Conservation (phyloP, 2,797 vertebrate species). For the Gorsachius magnificus region DNA sequence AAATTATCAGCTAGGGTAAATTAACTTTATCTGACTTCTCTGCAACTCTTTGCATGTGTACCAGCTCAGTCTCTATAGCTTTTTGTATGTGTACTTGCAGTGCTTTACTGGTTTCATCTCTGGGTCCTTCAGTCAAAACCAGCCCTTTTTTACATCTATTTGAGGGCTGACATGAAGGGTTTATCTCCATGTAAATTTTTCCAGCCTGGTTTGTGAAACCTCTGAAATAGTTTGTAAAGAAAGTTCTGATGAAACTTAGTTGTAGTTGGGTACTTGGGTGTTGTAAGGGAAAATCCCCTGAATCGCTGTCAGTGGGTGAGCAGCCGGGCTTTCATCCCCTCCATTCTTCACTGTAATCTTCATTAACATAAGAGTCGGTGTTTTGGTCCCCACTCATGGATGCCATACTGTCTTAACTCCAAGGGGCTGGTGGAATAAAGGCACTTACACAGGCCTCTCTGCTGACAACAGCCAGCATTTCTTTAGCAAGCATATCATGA, state of each 20-base stretch:
- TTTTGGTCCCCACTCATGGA: constrained; percentile 6
- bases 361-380: constrained; percentile 42
- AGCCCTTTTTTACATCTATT: background rate
- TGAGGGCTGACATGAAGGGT: background rate
- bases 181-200: background rate
- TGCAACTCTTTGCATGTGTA: background rate
- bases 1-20: background rate
- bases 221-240: background rate
- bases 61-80: background rate
- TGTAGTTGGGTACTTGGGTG: background rate
- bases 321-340: background rate
- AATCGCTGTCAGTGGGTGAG: background rate
- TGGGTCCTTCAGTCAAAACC: background rate
- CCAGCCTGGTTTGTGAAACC: background rate
- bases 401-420: constrained; percentile 1
- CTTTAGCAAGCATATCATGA: background rate
- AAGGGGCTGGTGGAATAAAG: background rate
- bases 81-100: background rate
- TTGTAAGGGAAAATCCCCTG: background rate
- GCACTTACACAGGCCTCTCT: background rate
- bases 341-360: constrained; percentile 47
- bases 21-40: background rate
- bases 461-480: background rate
- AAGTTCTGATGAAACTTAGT: background rate
- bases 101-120: background rate